Percentiles rank a stretch among this genome's conserved stretches.
These are phyloP conservation scores for Xiphias gladius DNA, from an alignment of 2,113 vertebrate species.

Conservation along the genomic window DNA sequence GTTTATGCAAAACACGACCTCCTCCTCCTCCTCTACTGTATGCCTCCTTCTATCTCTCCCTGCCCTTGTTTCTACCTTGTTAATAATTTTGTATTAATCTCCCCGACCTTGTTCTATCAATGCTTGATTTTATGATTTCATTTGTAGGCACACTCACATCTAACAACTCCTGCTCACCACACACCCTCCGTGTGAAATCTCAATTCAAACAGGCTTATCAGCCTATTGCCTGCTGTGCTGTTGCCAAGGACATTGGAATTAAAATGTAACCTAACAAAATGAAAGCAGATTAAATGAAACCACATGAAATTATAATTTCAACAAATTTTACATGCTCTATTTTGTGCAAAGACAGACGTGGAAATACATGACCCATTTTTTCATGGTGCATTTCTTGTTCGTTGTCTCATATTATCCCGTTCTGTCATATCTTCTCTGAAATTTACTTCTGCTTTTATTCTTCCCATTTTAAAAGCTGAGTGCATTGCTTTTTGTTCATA, in stretches of 20 bases:
- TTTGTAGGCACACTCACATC: constrained; percentile 30
- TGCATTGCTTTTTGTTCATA: neutral
- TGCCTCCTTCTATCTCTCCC: constrained; percentile 42
- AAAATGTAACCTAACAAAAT: constrained; percentile 51
- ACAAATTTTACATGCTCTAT: constrained; percentile 12
- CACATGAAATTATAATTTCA: neutral
- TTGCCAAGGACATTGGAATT: constrained; percentile 70
- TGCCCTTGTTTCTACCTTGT: constrained; percentile 73
- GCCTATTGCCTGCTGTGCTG: constrained; percentile 54
- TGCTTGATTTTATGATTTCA: constrained; percentile 64
- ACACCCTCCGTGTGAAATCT: constrained; percentile 58
- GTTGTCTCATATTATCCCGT: neutral
- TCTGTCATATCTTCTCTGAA: neutral
- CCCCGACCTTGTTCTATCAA: constrained; percentile 69
- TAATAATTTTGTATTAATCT: constrained; percentile 72
- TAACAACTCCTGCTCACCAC: constrained; percentile 13
- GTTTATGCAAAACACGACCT: neutral
- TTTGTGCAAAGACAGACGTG: constrained; percentile 11
- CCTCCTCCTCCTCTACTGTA: constrained; percentile 40
- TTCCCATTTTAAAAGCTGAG: neutral
- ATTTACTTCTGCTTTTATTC: neutral
- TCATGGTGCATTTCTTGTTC: constrained; percentile 5
- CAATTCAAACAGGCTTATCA: constrained; percentile 65
- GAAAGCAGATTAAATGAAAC: constrained; percentile 27
- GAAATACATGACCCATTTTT: constrained; percentile 16